Percentiles rank a stretch among this genome's conserved stretches.
phyloP scores from a whole-genome alignment of 2,888 invertebrate genomes.

The Athetis lepigone region DNA sequence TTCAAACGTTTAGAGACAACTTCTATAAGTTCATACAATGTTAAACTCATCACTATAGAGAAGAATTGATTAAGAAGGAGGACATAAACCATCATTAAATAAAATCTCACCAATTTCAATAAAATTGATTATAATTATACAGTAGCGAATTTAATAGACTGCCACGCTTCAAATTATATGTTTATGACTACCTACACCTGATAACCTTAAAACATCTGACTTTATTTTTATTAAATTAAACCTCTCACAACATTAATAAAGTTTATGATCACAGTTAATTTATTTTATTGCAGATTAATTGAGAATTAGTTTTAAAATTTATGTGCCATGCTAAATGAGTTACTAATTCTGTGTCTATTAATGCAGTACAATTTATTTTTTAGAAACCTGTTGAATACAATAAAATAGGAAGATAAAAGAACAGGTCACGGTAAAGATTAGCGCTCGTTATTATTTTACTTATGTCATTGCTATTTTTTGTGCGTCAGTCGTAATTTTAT shows the following conservation, averaged over 20 bases:
- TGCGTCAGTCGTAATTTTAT: conserved; percentile 19
- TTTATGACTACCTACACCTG: conserved; percentile 55
- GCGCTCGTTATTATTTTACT: conserved; percentile 33
- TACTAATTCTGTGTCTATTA: conserved; percentile 47
- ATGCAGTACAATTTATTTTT: conserved; percentile 44
- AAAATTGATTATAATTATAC: conserved; percentile 46
- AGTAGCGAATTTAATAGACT: conserved; percentile 61
- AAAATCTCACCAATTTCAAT: conserved; percentile 27
- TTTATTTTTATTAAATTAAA: conserved; percentile 60
- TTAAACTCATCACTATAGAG: conserved; percentile 13
- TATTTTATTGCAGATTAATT: conserved; percentile 65
- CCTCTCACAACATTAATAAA: conserved; percentile 53
- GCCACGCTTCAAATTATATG: conserved; percentile 48
- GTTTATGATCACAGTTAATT: conserved; percentile 60
- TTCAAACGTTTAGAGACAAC: conserved; percentile 3
- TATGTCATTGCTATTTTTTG: conserved; percentile 41
- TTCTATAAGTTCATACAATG: not conserved
- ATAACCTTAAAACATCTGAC: conserved; percentile 59
- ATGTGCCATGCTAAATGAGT: conserved; percentile 57
- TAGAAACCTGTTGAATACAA: conserved; percentile 45
- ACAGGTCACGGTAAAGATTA: conserved; percentile 45
- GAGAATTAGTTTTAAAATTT: conserved; percentile 62
- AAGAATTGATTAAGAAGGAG: not conserved
- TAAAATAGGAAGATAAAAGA: conserved; percentile 47
- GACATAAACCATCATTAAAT: not conserved